A percentile compares a stretch with the other conserved stretches of the same genome.
Conservation (phyloP, 2,888 invertebrate genomes). For the Apotomis betuletana region DNA sequence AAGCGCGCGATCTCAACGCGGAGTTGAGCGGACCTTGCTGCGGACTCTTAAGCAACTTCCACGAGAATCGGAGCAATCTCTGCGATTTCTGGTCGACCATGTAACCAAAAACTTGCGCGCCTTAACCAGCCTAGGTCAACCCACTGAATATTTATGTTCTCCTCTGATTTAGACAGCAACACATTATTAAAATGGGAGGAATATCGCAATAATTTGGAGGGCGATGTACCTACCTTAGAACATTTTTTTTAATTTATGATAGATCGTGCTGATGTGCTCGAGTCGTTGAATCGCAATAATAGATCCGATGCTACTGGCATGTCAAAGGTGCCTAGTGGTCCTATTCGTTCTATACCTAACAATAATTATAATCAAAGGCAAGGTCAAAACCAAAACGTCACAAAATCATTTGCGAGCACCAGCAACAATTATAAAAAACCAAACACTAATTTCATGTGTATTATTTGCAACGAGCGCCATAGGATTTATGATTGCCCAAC, state of each 20-base stretch:
- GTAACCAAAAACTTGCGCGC: constrained; percentile 46
- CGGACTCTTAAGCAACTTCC: no score
- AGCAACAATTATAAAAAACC: constrained; percentile 17
- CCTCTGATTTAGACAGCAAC: no score
- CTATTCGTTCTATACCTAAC: background rate
- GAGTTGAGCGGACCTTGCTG: no score
- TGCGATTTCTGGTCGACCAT: constrained; percentile 44
- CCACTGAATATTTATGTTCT: constrained; percentile 42
- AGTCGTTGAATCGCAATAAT: constrained; percentile 35
- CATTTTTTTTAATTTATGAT: no score
- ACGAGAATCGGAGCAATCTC: no score
- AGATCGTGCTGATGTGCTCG: constrained; percentile 38
- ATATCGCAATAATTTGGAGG: no score
- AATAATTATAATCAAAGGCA: background rate
- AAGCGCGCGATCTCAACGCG: no score
- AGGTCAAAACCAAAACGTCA: constrained; percentile 2
- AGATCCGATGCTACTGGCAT: background rate
- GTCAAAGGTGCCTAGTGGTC: background rate
- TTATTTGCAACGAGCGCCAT: constrained; percentile 1
- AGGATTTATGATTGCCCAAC: constrained; percentile 12
- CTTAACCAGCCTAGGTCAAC: constrained; percentile 42
- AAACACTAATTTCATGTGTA: constrained; percentile 31
- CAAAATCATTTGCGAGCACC: constrained; percentile 34
- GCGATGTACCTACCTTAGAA: no score
- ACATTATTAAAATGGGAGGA: no score